These are phyloP conservation scores for Cliona cf. orientalis DNA, from an alignment of 37 sponge, comb jelly and placozoan species.

Conservation along the genomic window DNA sequence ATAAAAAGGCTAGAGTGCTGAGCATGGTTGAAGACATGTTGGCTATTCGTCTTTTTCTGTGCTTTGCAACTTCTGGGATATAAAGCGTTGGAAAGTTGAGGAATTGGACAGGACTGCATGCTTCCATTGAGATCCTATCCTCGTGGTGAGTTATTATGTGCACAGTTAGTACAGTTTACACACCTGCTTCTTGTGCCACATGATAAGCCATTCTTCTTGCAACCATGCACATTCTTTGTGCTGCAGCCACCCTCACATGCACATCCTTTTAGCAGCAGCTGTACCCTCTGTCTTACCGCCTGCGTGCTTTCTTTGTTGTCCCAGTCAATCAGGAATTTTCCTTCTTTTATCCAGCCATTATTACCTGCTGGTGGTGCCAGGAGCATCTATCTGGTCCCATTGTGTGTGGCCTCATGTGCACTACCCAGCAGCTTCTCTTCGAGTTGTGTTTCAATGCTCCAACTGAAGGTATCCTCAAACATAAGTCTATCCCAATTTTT, in stretches of 20 bases:
- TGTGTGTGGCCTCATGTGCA: conserved; percentile 7
- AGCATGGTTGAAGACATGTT: neutral
- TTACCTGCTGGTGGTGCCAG: neutral
- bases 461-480: conserved; percentile 26
- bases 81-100: conserved; percentile 20
- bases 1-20: neutral
- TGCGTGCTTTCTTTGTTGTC: conserved; percentile 13
- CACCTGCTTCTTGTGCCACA: neutral
- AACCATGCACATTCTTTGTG: neutral
- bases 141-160: too few relatives aligned
- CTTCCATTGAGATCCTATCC: neutral
- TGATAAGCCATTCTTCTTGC: neutral
- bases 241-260: neutral
- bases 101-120: conserved; percentile 37
- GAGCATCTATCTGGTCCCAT: too few relatives aligned
- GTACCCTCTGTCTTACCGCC: conserved; percentile 3
- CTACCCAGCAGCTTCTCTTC: conserved; percentile 19
- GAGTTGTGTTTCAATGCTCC: conserved; percentile 24
- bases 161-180: neutral
- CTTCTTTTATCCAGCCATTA: neutral
- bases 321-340: neutral
- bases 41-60: conserved; percentile 16
- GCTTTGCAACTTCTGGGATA: conserved; percentile 14
- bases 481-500: conserved; percentile 13
- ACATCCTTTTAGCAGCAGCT: conserved; percentile 10